Evolutionary conservation across 2,113 vertebrate genomes (phyloP).

Genomic region (Pseudorhombus dupliciocellatus): DNA sequence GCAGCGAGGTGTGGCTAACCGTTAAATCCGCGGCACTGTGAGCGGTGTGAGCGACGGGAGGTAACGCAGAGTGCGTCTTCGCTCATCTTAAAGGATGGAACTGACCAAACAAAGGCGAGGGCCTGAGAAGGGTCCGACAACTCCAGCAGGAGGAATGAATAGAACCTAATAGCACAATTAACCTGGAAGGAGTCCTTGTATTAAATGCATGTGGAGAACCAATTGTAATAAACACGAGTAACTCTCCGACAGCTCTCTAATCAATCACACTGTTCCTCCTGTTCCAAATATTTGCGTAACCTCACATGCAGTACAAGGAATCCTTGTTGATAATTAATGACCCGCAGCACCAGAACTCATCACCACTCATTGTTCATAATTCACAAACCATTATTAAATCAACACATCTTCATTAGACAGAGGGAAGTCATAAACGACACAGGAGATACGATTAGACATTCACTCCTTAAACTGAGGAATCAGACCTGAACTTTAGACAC

Average conservation of each 20-base stretch:
- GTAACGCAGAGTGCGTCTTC: slow-evolving; percentile 3
- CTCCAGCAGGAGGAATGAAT: too few species aligned
- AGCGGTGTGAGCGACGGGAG: slow-evolving; percentile 34
- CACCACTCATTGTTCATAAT: not conserved
- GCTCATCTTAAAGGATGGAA: too few species aligned
- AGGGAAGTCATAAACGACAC: too few species aligned
- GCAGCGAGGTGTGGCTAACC: slow-evolving; percentile 68
- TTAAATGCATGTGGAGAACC: not conserved
- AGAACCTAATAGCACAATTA: too few species aligned
- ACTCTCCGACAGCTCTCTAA: not conserved
- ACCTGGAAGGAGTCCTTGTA: not conserved
- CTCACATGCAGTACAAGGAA: not conserved
- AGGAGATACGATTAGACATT: not conserved
- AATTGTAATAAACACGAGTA: slow-evolving; percentile 8
- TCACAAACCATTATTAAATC: not conserved
- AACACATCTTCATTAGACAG: too few species aligned
- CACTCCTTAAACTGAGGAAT: not conserved
- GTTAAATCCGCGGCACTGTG: slow-evolving; percentile 31
- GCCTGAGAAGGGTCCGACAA: too few species aligned
- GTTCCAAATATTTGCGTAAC: slow-evolving; percentile 5
- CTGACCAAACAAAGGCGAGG: too few species aligned
- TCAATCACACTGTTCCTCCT: slow-evolving; percentile 10
- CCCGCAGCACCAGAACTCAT: not conserved
- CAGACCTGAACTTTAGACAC: not conserved
- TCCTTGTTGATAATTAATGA: slow-evolving; percentile 1